Base-by-base conservation (phyloP, 1,140 invertebrate genomes). In the Phymastichus coffea region DNA sequence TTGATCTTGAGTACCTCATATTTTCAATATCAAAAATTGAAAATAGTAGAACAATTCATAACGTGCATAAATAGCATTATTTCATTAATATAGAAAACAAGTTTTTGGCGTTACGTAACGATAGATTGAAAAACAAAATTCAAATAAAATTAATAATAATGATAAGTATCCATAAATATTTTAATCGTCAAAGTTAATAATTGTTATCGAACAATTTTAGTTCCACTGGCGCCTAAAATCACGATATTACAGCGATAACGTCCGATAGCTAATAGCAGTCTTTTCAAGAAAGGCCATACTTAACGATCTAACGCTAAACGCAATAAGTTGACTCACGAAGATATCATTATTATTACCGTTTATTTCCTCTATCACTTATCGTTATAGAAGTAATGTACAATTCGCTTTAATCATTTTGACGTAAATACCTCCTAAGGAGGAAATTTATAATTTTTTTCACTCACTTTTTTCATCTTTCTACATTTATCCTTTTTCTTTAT, bases 221-320 rank as follows among this genome's bases (percentile, higher is more conserved):
- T n/a, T n/a, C n/a, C n/a, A n/a, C n/a, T n/a, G n/a, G n/a, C 10
- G 23, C 15, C 9, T 17, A 41, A 30, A 20, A 49, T 33, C 46
- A 20, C 22, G 43, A 57, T 25, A 57, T 43, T 51, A 8, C 8
- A 57, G 37, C 51, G 26, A 40, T 14, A 41, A 51, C 37, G 4
- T 57, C 7, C 33, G 46, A 43, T 51, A 57, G 26, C 30, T 41
- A 57, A 57, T 4, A 51, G 15, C 57, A 58, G 57, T 58, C 57
- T 52, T 58, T 58, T 58, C n/a, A 15, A 44, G 28, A 52, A 58
- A 58, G 57, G 57, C 57, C 57, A 58, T 48, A 19, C 40, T 57
- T 58, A 52, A 19, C 28, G 22, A 58, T 58, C 49, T 40, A 40
- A 49, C 40, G 8, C 40, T 40, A 41, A 19, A 46, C 37, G 35